Evolutionary conservation across 2,888 invertebrate species (phyloP).

Genomic region (Ophion ellenae): DNA sequence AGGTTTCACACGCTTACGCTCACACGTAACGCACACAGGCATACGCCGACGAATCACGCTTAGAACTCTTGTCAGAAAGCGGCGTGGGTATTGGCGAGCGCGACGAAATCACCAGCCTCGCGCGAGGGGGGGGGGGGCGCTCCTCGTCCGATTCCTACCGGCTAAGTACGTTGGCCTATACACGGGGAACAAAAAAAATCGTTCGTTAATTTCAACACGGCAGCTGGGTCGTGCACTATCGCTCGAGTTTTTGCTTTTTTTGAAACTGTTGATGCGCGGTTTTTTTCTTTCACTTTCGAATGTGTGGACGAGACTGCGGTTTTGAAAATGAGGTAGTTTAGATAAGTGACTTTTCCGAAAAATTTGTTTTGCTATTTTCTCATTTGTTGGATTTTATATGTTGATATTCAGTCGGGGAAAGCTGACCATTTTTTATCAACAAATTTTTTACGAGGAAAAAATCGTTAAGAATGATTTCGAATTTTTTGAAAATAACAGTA

Average conservation of each 20-base stretch:
- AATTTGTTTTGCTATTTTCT: too few species aligned
- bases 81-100: slow-evolving; percentile 48
- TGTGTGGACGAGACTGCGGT: too few species aligned
- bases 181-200: not conserved
- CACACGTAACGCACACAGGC: slow-evolving; percentile 45
- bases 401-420: too few species aligned
- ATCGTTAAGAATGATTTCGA: too few species aligned
- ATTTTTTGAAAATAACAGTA: too few species aligned
- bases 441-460: too few species aligned
- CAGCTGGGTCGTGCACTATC: not conserved
- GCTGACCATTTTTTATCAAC: too few species aligned
- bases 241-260: not conserved
- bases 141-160: not conserved
- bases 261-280: not conserved
- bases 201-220: slow-evolving; percentile 20
- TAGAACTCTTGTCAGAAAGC: slow-evolving; percentile 68
- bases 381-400: too few species aligned
- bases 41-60: not conserved
- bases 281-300: too few species aligned
- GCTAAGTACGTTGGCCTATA: slow-evolving; percentile 42
- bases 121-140: too few species aligned
- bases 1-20: slow-evolving; percentile 82
- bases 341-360: too few species aligned
- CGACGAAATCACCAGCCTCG: slow-evolving; percentile 13
- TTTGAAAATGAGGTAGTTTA: too few species aligned